Evolutionary conservation across 2,888 invertebrate genomes (phyloP), one percentile per base, ranked within the genome.

Genomic region (Pyralis farinalis): DNA sequence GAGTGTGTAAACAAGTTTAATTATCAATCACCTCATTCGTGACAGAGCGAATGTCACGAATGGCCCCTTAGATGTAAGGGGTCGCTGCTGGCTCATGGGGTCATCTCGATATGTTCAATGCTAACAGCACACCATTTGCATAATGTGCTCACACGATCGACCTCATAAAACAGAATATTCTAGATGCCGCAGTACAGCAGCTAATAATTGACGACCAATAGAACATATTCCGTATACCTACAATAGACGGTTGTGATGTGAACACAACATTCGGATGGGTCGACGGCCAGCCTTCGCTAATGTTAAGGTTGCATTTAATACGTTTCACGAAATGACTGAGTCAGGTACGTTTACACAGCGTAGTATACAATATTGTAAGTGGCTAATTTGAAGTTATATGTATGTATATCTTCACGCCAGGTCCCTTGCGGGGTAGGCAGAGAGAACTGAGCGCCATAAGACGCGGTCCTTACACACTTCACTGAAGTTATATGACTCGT

Each of bases 21-120:
- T n/a, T n/a, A n/a, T n/a, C n/a, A n/a, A n/a, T n/a, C 16, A 16
- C 16, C 16, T 16, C 16, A 7, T 25, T 25, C 25, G 25, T 25
- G 25, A 25, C 25, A 25, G 3, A 25, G 1, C n/a, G 25, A 2
- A 2, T 5, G 25, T 3, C n/a, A 16, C 7, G 25, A n/a, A n/a
- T n/a, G n/a, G n/a, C n/a, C n/a, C n/a, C n/a, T n/a, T n/a, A n/a
- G 7, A 29, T 10, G 1, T 1, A 6, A 31, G 12, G 31, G 31
- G 12, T 31, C 10, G n/a, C 3, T 36, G 33, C 29, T 42, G 11
- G 32, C 42, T 33, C 42, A 40, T 46, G 36, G 47, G 47, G 49
- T 46, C 47, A 43, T 46, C 43, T 43, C 37, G 49, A 32, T 27
- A 32, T 32, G 36, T 34, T 43, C 41, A 42, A 47, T 44, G 40